Conservation (phyloP, 2,797 vertebrate species). For the Hybognathus amarus region DNA sequence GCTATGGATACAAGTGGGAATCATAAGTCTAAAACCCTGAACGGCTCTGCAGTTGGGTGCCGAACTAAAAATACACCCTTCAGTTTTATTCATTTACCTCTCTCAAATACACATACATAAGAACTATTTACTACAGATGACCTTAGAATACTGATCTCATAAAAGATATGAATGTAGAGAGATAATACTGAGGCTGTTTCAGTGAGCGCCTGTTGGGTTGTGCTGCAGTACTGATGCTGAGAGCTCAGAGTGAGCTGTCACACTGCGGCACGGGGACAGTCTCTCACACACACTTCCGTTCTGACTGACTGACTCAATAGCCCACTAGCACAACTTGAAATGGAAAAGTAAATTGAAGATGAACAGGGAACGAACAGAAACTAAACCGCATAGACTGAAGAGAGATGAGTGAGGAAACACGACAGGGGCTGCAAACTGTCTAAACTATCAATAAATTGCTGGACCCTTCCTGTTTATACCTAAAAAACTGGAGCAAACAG, state of each 20-base stretch:
- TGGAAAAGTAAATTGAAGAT: conserved; percentile 33
- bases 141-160: neutral
- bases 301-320: conserved; percentile 30
- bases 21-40: conserved; percentile 28
- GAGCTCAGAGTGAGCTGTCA: conserved; percentile 39
- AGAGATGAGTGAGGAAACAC: conserved; percentile 1
- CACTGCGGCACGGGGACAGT: conserved; percentile 17
- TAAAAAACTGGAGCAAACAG: neutral
- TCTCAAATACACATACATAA: conserved; percentile 3
- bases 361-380: conserved; percentile 14
- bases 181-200: neutral
- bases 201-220: neutral
- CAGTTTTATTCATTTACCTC: neutral
- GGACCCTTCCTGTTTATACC: neutral
- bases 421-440: conserved; percentile 13
- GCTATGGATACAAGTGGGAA: conserved; percentile 58
- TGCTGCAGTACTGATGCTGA: conserved; percentile 24
- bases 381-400: conserved; percentile 26
- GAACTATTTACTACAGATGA: neutral
- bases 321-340: conserved; percentile 34
- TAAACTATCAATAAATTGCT: conserved; percentile 19
- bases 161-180: neutral
- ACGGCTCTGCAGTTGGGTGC: neutral
- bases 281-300: conserved; percentile 18
- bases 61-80: conserved; percentile 33